A percentile compares a stretch with the other conserved stretches of the same genome.
phyloP scores from a whole-genome alignment of 1,140 invertebrate species.

The Myzus persicae region DNA sequence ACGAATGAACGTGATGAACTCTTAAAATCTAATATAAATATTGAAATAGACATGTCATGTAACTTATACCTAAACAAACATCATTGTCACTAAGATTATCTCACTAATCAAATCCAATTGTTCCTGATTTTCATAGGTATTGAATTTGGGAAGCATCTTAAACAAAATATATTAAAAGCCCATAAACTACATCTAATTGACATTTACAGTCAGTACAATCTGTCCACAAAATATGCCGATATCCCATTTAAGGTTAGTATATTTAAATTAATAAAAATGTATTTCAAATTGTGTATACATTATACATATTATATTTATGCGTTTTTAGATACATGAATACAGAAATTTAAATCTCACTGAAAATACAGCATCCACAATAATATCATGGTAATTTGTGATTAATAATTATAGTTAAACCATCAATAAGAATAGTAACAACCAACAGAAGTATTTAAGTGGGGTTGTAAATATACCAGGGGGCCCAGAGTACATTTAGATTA shows the following conservation, averaged over 20 bases:
- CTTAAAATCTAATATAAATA: neutral
- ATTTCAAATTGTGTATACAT: neutral
- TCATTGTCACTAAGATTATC: neutral
- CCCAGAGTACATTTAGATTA: neutral
- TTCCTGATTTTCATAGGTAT: neutral
- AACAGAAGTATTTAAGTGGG: neutral
- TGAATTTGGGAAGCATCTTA: neutral
- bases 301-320: conserved; percentile 2
- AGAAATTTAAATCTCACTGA: conserved; percentile 30
- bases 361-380: conserved; percentile 13
- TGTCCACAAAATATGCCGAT: neutral
- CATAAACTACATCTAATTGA: neutral
- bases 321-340: conserved; percentile 2
- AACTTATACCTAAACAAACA: neutral
- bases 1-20: neutral
- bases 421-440: neutral
- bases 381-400: conserved; percentile 31
- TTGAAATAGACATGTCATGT: conserved; percentile 44
- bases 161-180: neutral
- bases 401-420: neutral
- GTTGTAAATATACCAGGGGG: neutral
- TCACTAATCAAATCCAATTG: neutral
- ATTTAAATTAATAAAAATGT: neutral
- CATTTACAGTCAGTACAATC: neutral
- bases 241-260: conserved; percentile 29